A percentile compares a stretch with the other conserved stretches of the same genome.
Evolutionary conservation across 2,797 vertebrate species (phyloP).

Genomic region (Onychomys torridus): DNA sequence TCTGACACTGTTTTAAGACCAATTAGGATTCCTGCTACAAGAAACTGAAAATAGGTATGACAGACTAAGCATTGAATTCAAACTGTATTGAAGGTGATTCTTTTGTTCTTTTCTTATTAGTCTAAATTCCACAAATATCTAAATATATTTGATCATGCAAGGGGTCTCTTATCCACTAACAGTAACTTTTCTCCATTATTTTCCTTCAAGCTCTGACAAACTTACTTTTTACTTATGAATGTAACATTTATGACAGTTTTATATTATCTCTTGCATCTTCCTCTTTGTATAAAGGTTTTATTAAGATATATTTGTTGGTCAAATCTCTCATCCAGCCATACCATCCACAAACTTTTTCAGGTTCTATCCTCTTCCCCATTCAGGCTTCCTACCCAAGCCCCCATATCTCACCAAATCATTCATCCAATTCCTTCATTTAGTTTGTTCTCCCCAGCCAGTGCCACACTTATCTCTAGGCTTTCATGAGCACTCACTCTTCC

Average conservation of each 20-base stretch:
- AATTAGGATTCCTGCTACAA: no score
- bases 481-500: no score
- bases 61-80: not conserved
- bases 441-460: no score
- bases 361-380: no score
- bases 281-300: not conserved
- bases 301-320: no score
- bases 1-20: no score
- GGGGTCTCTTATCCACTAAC: not conserved
- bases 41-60: not conserved
- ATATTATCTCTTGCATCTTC: not conserved
- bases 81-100: not conserved
- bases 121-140: not conserved
- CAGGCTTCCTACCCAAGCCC: no score
- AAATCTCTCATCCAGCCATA: no score
- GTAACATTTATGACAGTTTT: not conserved
- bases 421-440: no score
- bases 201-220: not conserved
- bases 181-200: accelerated
- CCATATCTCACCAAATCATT: no score
- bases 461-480: no score
- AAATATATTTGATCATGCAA: not conserved
- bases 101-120: not conserved
- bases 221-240: not conserved
- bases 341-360: no score